Percentiles rank a stretch among this genome's conserved stretches.
Evolutionary conservation across 2,888 invertebrate species (phyloP).

Genomic region (Cremastobaeus sp.): DNA sequence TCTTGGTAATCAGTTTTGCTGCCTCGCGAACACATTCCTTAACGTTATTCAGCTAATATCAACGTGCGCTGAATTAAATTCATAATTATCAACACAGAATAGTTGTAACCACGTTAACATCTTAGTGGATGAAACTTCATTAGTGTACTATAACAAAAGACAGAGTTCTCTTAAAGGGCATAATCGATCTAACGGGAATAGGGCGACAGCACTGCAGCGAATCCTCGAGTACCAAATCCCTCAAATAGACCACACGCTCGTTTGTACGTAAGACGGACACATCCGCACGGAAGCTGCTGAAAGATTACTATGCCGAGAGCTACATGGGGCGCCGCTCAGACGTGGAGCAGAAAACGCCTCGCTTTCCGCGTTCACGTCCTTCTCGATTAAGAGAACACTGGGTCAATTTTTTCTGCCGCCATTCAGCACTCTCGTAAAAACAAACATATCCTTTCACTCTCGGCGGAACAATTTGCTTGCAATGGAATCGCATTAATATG

Average conservation of each 20-base stretch:
- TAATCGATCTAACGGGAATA: constrained; percentile 42
- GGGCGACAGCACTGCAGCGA: constrained; percentile 19
- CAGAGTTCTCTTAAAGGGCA: constrained; percentile 43
- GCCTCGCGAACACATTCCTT: no score
- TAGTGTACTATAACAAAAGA: constrained; percentile 38
- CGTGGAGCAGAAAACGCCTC: constrained; percentile 53
- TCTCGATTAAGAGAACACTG: constrained; percentile 39
- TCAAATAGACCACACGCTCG: constrained; percentile 51
- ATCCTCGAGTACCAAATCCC: constrained; percentile 47
- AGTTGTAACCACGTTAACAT: constrained; percentile 20
- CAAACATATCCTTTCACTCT: constrained; percentile 25
- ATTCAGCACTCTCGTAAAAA: constrained; percentile 20
- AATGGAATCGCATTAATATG: constrained; percentile 13
- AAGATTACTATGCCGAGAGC: constrained; percentile 53
- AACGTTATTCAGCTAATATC: no score
- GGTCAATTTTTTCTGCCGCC: constrained; percentile 28
- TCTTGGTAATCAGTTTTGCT: no score
- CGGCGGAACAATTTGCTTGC: neutral
- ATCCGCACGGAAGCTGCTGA: constrained; percentile 54
- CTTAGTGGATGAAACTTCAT: constrained; percentile 39
- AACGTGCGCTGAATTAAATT: constrained; percentile 26
- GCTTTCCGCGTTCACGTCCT: constrained; percentile 47
- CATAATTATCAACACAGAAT: constrained; percentile 20
- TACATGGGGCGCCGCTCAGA: constrained; percentile 49
- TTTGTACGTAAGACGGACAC: constrained; percentile 54